These are phyloP conservation scores for Tiliacea aurago DNA, from an alignment of 2,888 invertebrate species.

Conservation along the genomic window DNA sequence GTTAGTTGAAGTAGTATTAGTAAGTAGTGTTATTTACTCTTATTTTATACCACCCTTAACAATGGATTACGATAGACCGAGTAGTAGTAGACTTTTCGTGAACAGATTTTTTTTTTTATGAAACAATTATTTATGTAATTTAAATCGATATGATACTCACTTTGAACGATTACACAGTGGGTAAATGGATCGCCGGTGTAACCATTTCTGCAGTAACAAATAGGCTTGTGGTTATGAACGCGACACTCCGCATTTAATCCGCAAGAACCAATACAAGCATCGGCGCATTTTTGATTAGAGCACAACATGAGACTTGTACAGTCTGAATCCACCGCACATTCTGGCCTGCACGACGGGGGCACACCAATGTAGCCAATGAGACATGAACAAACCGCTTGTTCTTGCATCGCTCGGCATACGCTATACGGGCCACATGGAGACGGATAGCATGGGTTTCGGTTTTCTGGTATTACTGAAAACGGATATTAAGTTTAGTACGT, in stretches of 20 bases:
- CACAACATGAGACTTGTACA: constrained; percentile 94
- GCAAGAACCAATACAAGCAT: constrained; percentile 95
- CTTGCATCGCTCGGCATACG: constrained; percentile 90
- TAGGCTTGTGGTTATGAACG: constrained; percentile 95
- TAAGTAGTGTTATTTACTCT: no score
- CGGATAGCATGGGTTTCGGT: constrained; percentile 91
- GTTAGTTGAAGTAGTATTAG: constrained; percentile 10
- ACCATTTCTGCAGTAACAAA: constrained; percentile 94
- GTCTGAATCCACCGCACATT: constrained; percentile 95
- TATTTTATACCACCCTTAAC: neutral
- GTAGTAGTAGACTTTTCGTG: neutral
- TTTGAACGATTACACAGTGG: constrained; percentile 87
- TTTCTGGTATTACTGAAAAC: constrained; percentile 71
- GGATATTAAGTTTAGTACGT: neutral
- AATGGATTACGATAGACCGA: neutral
- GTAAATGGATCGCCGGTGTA: constrained; percentile 95
- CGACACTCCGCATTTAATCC: constrained; percentile 94
- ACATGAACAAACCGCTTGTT: constrained; percentile 93
- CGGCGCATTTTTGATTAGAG: constrained; percentile 94
- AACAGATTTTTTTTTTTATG: neutral
- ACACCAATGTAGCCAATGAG: constrained; percentile 94
- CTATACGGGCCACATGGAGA: constrained; percentile 95
- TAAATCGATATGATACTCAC: constrained; percentile 72
- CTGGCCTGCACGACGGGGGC: constrained; percentile 95
- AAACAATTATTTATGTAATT: neutral